Conservation (phyloP, 2,888 invertebrate species). For the Polydrusus tereticollis region DNA sequence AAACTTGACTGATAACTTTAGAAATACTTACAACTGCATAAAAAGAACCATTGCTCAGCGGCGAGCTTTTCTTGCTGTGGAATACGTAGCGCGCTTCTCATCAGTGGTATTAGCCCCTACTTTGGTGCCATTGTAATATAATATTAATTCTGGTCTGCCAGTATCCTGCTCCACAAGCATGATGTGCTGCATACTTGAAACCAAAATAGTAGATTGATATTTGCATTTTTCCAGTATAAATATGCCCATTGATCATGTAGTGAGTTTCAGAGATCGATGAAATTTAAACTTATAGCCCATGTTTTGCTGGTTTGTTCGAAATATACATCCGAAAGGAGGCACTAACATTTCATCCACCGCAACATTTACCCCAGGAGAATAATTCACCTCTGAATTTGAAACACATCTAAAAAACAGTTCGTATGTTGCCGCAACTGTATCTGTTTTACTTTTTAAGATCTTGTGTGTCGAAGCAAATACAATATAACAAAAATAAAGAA, state of each 20-base stretch:
- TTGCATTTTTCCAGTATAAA: neutral
- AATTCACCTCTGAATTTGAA: too few species aligned
- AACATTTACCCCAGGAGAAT: too few species aligned
- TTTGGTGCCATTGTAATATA: neutral
- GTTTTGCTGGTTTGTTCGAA: neutral
- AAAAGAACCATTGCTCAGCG: neutral
- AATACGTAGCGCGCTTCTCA: neutral
- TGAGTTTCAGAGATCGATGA: neutral
- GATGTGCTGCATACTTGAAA: slow-evolving; percentile 17
- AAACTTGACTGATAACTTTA: too few species aligned
- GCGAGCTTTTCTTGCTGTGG: neutral
- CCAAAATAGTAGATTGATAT: neutral
- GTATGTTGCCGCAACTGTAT: too few species aligned
- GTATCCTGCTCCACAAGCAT: neutral
- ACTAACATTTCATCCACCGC: neutral
- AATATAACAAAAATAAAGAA: too few species aligned
- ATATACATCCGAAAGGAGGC: neutral
- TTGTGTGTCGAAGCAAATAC: too few species aligned
- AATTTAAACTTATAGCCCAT: neutral
- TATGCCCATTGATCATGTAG: neutral
- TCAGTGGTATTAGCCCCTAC: neutral
- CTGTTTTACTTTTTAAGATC: too few species aligned
- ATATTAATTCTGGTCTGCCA: neutral
- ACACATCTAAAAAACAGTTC: too few species aligned
- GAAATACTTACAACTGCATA: too few species aligned